Percentiles rank a stretch among this genome's conserved stretches.
Conservation (phyloP, 2,888 invertebrate genomes). For the Chloroclysta siterata region DNA sequence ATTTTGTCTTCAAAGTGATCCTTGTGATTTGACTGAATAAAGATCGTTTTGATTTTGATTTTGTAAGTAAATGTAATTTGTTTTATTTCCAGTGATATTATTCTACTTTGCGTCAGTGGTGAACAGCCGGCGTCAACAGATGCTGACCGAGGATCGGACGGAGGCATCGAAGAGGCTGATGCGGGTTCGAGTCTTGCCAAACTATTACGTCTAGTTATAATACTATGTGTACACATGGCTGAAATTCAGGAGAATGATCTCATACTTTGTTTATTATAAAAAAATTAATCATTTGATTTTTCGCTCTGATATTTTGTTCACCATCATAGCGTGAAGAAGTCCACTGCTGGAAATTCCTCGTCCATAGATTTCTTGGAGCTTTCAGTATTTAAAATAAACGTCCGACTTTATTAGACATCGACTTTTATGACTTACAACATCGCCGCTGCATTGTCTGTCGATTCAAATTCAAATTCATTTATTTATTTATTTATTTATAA, state of each 20-base stretch:
- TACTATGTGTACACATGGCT: not conserved
- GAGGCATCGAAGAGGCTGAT: slow-evolving; percentile 54
- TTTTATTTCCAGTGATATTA: slow-evolving; percentile 53
- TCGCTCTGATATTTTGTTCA: not conserved
- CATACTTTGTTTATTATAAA: slow-evolving; percentile 3
- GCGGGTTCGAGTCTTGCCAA: slow-evolving; percentile 47
- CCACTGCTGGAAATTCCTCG: too few species aligned
- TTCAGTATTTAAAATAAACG: too few species aligned
- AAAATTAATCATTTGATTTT: not conserved
- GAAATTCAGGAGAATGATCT: slow-evolving; percentile 17
- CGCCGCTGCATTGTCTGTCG: too few species aligned
- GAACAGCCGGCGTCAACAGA: slow-evolving; percentile 62
- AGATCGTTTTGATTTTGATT: too few species aligned
- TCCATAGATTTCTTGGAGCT: too few species aligned
- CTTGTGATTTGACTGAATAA: too few species aligned
- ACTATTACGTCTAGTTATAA: slow-evolving; percentile 47
- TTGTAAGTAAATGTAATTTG: not conserved
- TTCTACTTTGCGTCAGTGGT: slow-evolving; percentile 67
- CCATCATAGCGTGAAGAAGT: too few species aligned
- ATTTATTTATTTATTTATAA: too few species aligned
- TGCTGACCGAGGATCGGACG: slow-evolving; percentile 52
- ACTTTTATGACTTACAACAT: too few species aligned
- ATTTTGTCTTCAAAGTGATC: too few species aligned
- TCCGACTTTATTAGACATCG: too few species aligned
- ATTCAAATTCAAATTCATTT: too few species aligned